Evolutionary conservation across 1,140 invertebrate genomes (phyloP).

Genomic region (Zaprionus davidi): DNA sequence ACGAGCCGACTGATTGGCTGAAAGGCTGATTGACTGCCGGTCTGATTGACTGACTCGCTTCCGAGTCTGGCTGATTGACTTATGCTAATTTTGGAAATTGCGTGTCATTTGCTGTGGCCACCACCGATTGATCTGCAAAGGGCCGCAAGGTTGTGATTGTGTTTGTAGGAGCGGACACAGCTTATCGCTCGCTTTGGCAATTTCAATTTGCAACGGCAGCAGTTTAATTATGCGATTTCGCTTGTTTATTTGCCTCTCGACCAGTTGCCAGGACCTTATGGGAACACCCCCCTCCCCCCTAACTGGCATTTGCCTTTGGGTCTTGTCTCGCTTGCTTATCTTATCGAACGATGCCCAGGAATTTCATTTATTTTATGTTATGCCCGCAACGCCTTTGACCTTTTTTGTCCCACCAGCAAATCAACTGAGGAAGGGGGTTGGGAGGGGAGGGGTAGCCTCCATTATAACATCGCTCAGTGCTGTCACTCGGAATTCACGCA

Average conservation of each 20-base stretch:
- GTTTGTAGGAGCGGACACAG: not conserved
- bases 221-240: constrained; percentile 28
- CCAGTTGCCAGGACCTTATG: not conserved
- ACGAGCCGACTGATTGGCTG: not conserved
- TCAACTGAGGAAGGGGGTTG: too few species aligned
- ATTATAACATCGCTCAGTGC: not conserved
- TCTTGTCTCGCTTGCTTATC: constrained; percentile 10
- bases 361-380: constrained; percentile 31
- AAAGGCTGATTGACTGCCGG: not conserved
- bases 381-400: constrained; percentile 13
- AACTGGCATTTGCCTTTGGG: not conserved
- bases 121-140: constrained; percentile 10
- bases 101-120: constrained; percentile 33
- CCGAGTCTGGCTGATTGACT: constrained; percentile 50
- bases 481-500: not conserved
- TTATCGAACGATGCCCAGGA: constrained; percentile 15
- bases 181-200: constrained; percentile 9
- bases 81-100: constrained; percentile 70
- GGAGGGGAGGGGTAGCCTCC: not conserved
- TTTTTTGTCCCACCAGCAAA: not conserved
- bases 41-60: constrained; percentile 6
- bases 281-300: too few species aligned
- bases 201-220: constrained; percentile 23
- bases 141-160: not conserved
- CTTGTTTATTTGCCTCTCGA: not conserved